Evolutionary conservation across 1,140 invertebrate species (phyloP).

Genomic region (Apis dorsata): DNA sequence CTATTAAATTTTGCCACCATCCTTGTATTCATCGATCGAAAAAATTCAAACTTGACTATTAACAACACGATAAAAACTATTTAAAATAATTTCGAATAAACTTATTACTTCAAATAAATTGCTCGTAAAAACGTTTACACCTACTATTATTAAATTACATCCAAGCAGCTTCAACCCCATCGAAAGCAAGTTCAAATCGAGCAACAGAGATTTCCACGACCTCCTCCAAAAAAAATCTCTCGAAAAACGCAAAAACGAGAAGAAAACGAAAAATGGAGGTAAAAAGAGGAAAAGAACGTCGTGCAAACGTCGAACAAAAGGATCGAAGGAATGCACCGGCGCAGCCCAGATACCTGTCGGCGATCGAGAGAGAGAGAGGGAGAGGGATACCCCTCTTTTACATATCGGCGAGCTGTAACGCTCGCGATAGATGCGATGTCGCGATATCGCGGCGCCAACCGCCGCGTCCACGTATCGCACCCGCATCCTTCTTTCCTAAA

Average conservation of each 20-base stretch:
- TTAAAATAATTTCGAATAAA: too few relatives aligned
- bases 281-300: conserved; percentile 13
- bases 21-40: too few relatives aligned
- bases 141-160: too few relatives aligned
- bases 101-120: too few relatives aligned
- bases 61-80: too few relatives aligned
- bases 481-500: conserved; percentile 32
- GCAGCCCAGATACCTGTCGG: conserved; percentile 47
- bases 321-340: conserved; percentile 13
- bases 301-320: conserved; percentile 33
- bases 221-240: neutral
- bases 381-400: conserved; percentile 52
- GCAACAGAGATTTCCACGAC: too few relatives aligned
- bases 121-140: too few relatives aligned
- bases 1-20: too few relatives aligned
- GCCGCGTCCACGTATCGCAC: conserved; percentile 32
- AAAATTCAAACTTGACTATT: too few relatives aligned
- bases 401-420: conserved; percentile 60
- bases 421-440: conserved; percentile 63
- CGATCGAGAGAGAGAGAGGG: conserved; percentile 19
- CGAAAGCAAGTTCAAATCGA: too few relatives aligned
- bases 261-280: too few relatives aligned
- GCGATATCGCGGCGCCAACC: conserved; percentile 62
- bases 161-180: too few relatives aligned
- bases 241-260: neutral